Percentiles rank a stretch among this genome's conserved stretches.
These are phyloP conservation scores for Apis florea DNA, from an alignment of 1,140 invertebrate genomes.

Conservation along the genomic window DNA sequence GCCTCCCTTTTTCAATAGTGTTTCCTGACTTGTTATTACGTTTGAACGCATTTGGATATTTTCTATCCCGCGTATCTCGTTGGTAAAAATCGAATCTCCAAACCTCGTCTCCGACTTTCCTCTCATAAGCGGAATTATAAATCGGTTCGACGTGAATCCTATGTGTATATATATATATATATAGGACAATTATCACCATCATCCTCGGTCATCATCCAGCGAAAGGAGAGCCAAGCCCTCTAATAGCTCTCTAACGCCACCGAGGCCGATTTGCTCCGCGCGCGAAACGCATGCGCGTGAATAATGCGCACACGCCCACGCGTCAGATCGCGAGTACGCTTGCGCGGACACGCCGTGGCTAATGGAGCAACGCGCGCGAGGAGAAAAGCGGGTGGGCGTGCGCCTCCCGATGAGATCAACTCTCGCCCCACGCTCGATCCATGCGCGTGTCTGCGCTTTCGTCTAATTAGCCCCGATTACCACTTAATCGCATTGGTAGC, in stretches of 20 bases:
- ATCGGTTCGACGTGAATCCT: too few species aligned
- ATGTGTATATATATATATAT: too few species aligned
- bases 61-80: too few species aligned
- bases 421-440: constrained; percentile 18
- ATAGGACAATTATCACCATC: background rate
- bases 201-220: too few species aligned
- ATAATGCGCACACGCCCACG: constrained; percentile 59
- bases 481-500: constrained; percentile 52
- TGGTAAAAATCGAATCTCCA: too few species aligned
- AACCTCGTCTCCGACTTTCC: too few species aligned
- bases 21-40: too few species aligned
- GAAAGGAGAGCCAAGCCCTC: background rate
- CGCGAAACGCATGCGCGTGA: constrained; percentile 57
- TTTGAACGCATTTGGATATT: too few species aligned
- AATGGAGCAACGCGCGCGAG: constrained; percentile 40
- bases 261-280: constrained; percentile 25
- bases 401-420: constrained; percentile 22
- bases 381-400: constrained; percentile 53
- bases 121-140: too few species aligned
- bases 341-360: constrained; percentile 41
- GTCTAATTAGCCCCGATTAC: constrained; percentile 62
- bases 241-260: constrained; percentile 3
- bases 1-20: too few species aligned
- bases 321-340: constrained; percentile 14
- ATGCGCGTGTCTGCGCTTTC: constrained; percentile 40